Evolutionary conservation across 1,140 invertebrate species (phyloP).

Genomic region (Bacillus rossius): DNA sequence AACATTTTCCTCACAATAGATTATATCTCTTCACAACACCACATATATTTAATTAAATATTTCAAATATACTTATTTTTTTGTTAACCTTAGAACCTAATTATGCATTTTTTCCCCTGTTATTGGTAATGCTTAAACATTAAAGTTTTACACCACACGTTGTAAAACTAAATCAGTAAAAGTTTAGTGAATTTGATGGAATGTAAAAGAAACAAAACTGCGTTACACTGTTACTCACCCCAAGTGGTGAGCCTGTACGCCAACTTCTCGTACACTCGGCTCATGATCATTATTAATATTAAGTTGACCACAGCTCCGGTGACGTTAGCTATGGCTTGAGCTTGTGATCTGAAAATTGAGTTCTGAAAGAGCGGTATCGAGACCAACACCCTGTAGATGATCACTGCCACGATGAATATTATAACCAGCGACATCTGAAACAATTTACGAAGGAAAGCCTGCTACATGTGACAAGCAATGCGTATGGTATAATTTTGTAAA

Average conservation of each 20-base stretch:
- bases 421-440: constrained; percentile 58
- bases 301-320: constrained; percentile 66
- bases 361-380: constrained; percentile 54
- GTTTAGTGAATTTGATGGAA: too few species aligned
- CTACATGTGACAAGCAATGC: neutral
- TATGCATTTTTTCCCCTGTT: too few species aligned
- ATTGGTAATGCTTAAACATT: too few species aligned
- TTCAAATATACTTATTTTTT: too few species aligned
- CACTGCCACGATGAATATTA: constrained; percentile 69
- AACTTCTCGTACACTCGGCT: constrained; percentile 59
- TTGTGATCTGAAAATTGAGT: constrained; percentile 49
- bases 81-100: too few species aligned
- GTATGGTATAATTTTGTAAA: too few species aligned
- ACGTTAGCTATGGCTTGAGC: constrained; percentile 60
- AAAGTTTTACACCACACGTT: too few species aligned
- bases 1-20: too few species aligned
- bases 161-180: too few species aligned
- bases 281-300: constrained; percentile 57
- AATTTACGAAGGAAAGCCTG: neutral
- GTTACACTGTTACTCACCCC: constrained; percentile 51
- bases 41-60: too few species aligned
- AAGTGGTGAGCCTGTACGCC: constrained; percentile 55
- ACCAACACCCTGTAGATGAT: constrained; percentile 68
- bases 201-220: too few species aligned
- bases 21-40: too few species aligned